Evolutionary conservation across 2,888 invertebrate species (phyloP).

Genomic region (Halocaridina rubra): DNA sequence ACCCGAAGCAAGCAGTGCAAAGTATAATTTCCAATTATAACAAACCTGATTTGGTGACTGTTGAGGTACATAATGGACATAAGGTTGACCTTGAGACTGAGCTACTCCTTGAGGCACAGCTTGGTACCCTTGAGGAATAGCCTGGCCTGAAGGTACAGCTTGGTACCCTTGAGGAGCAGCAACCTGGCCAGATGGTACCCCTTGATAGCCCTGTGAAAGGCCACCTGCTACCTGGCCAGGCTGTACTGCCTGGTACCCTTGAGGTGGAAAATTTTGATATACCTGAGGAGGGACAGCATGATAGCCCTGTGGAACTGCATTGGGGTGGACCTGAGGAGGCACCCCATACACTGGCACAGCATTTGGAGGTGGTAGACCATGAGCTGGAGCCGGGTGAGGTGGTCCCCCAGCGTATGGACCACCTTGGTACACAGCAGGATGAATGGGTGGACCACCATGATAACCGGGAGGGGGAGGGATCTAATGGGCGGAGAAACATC

Average conservation of each 20-base stretch:
- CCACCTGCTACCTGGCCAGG: neutral
- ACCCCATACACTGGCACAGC: constrained; percentile 16
- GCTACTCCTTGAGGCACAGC: constrained; percentile 24
- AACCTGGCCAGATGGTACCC: constrained; percentile 30
- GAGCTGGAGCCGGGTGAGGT: neutral
- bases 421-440: constrained; percentile 49
- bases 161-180: constrained; percentile 39
- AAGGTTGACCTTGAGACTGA: constrained; percentile 12
- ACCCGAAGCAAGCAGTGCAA: neutral
- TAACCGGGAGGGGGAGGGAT: constrained; percentile 61
- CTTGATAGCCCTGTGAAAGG: constrained; percentile 16
- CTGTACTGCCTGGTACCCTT: constrained; percentile 37
- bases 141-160: constrained; percentile 37
- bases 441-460: constrained; percentile 32
- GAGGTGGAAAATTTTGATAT: constrained; percentile 40
- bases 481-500: constrained; percentile 41
- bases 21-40: too few species aligned
- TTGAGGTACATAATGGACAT: constrained; percentile 44
- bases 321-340: constrained; percentile 5
- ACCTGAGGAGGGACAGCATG: constrained; percentile 13
- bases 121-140: constrained; percentile 32
- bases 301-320: constrained; percentile 26
- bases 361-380: constrained; percentile 10
- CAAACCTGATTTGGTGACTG: constrained; percentile 29
- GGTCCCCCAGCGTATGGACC: constrained; percentile 24